Conservation (phyloP, 2,113 vertebrate species). For the Otis tarda region DNA sequence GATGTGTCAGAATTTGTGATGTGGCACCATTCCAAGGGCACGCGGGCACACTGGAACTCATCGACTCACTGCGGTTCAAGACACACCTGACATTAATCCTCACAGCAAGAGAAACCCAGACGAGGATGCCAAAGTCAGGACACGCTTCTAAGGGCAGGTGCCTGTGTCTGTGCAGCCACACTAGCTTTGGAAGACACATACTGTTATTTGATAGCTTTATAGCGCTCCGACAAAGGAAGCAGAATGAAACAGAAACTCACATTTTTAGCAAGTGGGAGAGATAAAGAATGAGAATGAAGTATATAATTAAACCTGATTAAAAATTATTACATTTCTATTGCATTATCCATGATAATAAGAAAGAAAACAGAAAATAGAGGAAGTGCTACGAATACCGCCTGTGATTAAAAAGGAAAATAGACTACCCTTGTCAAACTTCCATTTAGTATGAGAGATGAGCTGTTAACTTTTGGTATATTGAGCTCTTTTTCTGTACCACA, state of each 20-base stretch:
- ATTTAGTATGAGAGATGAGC: background rate
- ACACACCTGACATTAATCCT: background rate
- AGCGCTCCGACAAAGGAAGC: background rate
- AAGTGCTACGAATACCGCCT: background rate
- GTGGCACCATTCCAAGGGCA: background rate
- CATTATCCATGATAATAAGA: slow-evolving; percentile 26
- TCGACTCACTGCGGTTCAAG: accelerated
- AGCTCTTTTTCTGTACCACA: background rate
- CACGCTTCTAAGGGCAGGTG: background rate
- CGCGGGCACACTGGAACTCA: accelerated
- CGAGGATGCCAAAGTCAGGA: background rate
- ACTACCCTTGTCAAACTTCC: slow-evolving; percentile 4
- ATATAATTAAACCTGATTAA: slow-evolving; percentile 61
- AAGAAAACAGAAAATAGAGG: slow-evolving; percentile 20
- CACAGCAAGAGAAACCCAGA: background rate
- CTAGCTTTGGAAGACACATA: background rate
- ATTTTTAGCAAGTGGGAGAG: background rate
- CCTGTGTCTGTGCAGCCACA: background rate
- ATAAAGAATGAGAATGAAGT: slow-evolving; percentile 30
- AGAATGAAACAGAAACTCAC: slow-evolving; percentile 17
- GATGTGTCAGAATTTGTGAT: slow-evolving; percentile 1
- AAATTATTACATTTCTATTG: slow-evolving; percentile 40
- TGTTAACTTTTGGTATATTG: background rate
- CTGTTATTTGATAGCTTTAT: background rate
- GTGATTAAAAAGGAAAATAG: slow-evolving; percentile 38